These are phyloP conservation scores for Herminia tarsipennalis DNA, from an alignment of 2,888 invertebrate species.

Conservation along the genomic window DNA sequence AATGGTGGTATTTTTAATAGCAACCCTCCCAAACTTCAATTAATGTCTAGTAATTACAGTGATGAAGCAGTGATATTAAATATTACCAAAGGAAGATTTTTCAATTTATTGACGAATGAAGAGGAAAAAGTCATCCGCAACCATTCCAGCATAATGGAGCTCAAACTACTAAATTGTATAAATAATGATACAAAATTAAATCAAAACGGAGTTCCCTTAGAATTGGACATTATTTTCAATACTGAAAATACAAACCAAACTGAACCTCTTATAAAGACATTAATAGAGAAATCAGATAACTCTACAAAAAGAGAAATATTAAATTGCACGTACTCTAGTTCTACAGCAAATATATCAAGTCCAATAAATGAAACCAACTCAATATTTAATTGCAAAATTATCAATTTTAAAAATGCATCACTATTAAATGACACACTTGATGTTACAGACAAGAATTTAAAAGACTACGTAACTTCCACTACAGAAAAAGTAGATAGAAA, in stretches of 20 bases:
- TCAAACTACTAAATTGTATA: slow-evolving; percentile 1
- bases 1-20: too few relatives aligned
- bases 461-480: neutral
- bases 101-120: slow-evolving; percentile 1
- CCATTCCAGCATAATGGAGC: neutral
- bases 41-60: too few relatives aligned
- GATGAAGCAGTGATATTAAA: too few relatives aligned
- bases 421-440: neutral
- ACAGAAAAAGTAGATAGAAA: too few relatives aligned
- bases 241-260: neutral
- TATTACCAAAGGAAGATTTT: too few relatives aligned
- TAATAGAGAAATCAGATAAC: neutral
- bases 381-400: slow-evolving; percentile 12
- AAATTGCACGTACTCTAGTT: slow-evolving; percentile 7
- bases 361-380: neutral
- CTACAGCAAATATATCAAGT: neutral
- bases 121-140: neutral
- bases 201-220: neutral
- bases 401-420: slow-evolving; percentile 4
- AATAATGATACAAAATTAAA: neutral
- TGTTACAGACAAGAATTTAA: neutral
- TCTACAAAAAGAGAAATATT: slow-evolving; percentile 5
- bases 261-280: neutral
- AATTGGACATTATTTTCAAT: slow-evolving; percentile 5
- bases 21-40: too few relatives aligned